A percentile compares a stretch with the other conserved stretches of the same genome.
Conservation (phyloP, 1,140 invertebrate genomes). For the Hyles vespertilio region DNA sequence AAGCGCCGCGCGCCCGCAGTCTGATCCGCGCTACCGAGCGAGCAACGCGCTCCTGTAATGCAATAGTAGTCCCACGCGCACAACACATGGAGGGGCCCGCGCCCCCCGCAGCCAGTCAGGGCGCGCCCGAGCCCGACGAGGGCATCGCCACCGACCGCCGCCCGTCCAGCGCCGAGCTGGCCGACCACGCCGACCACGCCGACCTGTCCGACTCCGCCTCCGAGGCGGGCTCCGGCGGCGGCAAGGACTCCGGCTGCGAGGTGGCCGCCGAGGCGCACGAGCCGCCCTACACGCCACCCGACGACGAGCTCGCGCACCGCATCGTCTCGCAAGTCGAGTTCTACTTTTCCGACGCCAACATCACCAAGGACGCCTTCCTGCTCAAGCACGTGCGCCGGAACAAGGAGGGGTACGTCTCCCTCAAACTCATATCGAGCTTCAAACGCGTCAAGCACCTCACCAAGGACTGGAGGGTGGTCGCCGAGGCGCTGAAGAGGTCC, state of each 20-base stretch:
- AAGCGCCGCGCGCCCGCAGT: slow-evolving; percentile 64
- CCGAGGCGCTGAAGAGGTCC: slow-evolving; percentile 86
- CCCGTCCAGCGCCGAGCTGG: slow-evolving; percentile 70
- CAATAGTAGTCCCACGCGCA: slow-evolving; percentile 32
- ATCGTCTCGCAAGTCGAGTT: slow-evolving; percentile 92
- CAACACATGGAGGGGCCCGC: slow-evolving; percentile 52
- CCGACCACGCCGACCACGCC: slow-evolving; percentile 76
- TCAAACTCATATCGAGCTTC: slow-evolving; percentile 95
- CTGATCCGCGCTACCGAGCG: slow-evolving; percentile 51
- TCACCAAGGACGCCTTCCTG: slow-evolving; percentile 95
- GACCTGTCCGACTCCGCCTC: slow-evolving; percentile 80
- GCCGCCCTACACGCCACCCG: slow-evolving; percentile 78
- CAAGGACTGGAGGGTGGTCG: slow-evolving; percentile 94
- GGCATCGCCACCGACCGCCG: slow-evolving; percentile 64
- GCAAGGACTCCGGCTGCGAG: slow-evolving; percentile 81
- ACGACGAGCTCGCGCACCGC: slow-evolving; percentile 84
- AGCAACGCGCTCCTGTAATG: slow-evolving; percentile 56
- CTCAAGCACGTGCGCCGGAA: slow-evolving; percentile 95
- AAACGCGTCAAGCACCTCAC: slow-evolving; percentile 94
- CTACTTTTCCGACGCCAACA: slow-evolving; percentile 96
- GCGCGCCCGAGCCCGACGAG: slow-evolving; percentile 52
- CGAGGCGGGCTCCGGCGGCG: slow-evolving; percentile 76
- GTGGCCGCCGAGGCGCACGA: slow-evolving; percentile 75
- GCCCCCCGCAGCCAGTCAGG: slow-evolving; percentile 37
- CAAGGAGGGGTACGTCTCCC: slow-evolving; percentile 95